Base-by-base conservation (phyloP, 2,888 invertebrate species). In the Eupithecia vulgata region DNA sequence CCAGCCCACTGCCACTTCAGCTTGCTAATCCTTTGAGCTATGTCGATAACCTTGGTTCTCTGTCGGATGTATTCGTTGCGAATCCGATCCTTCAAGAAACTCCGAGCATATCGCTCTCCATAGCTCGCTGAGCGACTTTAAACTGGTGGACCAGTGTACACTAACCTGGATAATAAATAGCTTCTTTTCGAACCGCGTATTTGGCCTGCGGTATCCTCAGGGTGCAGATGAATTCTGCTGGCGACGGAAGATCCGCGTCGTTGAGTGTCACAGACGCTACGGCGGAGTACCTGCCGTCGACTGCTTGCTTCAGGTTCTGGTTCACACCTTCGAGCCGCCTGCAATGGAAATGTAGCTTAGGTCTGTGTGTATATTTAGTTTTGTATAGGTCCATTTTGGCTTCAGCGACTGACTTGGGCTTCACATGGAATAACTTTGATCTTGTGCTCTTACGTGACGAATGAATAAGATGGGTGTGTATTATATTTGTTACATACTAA, bases 141-240 rank as follows among this genome's bases (percentile, higher is more conserved):
- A n/a, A n/a, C n/a, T n/a, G n/a, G n/a, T n/a, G n/a, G n/a, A n/a
- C n/a, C n/a, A n/a, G n/a, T 1, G 35, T 34, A 64, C 5, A 45
- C 66, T 92, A 89, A 96, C 96, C 96, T 87, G 95, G 94, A 83
- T 95, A 95, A 81, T 95, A 95, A 75, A 95, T 91, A 59, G 95
- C 91, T 83, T 95, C 94, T 84, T 95, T 95, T 72, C 92, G 92
- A 67, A 95, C 94, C 21, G 91, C 91, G 81, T 95, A 96, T 79
- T 95, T 94, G 0, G 96, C 96, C 75, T 95, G 95, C 10, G 96
- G 95, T 88, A 96, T 96, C 83, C 93, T 93, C 74, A 96, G 83
- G 52, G 95, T 95, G 85, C 96, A 96, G 76, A 95, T 94, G 85
- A 96, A 96, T 78, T 95, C 95, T 0, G 95, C 95, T 0, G 95